Evolutionary conservation across 1,140 invertebrate genomes (phyloP).

Genomic region (Drosophila azteca): DNA sequence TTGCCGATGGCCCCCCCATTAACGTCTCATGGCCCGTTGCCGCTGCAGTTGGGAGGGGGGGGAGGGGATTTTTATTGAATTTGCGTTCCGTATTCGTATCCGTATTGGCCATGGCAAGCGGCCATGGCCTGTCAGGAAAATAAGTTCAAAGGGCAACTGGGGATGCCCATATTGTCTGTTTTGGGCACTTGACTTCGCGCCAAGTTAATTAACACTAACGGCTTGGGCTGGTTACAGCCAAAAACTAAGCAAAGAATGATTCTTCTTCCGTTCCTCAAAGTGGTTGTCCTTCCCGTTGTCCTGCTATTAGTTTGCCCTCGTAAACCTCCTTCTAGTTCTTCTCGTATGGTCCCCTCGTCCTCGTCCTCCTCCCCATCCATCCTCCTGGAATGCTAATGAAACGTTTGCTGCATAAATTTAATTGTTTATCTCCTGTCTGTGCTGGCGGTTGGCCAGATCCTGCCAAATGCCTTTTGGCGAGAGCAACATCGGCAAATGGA

Average conservation of each 20-base stretch:
- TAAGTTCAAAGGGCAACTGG: conserved; percentile 28
- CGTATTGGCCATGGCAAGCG: too few relatives aligned
- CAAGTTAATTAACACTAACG: conserved; percentile 79
- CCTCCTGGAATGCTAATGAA: conserved; percentile 73
- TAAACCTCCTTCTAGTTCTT: conserved; percentile 10
- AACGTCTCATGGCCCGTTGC: conserved; percentile 47
- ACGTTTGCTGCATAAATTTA: conserved; percentile 73
- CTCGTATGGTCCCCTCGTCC: too few relatives aligned
- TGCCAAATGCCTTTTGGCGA: conserved; percentile 40
- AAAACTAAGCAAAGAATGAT: conserved; percentile 41
- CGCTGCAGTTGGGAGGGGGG: neutral
- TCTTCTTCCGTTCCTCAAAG: conserved; percentile 5
- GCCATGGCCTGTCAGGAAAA: conserved; percentile 16
- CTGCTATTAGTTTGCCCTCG: too few relatives aligned
- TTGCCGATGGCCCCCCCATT: conserved; percentile 35
- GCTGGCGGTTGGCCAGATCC: conserved; percentile 35
- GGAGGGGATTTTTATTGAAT: conserved; percentile 64
- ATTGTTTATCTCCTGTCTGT: conserved; percentile 70
- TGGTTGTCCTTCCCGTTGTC: neutral
- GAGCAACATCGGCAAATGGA: conserved; percentile 9
- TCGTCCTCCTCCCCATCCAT: neutral
- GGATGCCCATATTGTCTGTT: conserved; percentile 30
- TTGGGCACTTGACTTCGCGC: conserved; percentile 68
- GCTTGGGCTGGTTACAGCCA: conserved; percentile 11
- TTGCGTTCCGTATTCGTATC: conserved; percentile 12